Percentiles rank a stretch among this genome's conserved stretches.
phyloP scores from a whole-genome alignment of 2,888 invertebrate genomes.

The Volucella zonaria region DNA sequence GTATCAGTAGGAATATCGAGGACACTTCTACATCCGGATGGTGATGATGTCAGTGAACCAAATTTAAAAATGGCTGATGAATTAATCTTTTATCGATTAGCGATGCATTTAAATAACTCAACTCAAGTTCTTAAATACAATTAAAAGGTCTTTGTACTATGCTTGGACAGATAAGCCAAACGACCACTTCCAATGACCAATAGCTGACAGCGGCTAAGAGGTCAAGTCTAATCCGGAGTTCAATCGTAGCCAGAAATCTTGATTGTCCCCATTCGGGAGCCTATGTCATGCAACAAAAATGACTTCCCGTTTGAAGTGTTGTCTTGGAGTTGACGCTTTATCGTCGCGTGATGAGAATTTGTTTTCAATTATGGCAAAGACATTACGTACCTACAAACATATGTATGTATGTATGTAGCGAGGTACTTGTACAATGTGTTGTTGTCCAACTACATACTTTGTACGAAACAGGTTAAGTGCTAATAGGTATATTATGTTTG shows the following conservation, averaged over 20 bases:
- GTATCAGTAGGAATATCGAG: constrained; percentile 43
- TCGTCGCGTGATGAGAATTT: constrained; percentile 16
- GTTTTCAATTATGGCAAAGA: constrained; percentile 1
- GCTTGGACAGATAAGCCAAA: neutral
- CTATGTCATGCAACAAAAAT: constrained; percentile 15
- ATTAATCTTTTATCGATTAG: neutral
- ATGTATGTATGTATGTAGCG: too few relatives aligned
- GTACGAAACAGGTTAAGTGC: too few relatives aligned
- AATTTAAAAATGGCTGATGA: neutral
- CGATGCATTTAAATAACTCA: too few relatives aligned
- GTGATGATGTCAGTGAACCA: constrained; percentile 17
- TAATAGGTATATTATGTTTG: too few relatives aligned
- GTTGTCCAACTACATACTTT: too few relatives aligned
- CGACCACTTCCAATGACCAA: neutral
- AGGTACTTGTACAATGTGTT: too few relatives aligned
- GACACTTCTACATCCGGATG: constrained; percentile 62
- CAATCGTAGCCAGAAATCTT: constrained; percentile 2
- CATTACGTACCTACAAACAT: too few relatives aligned
- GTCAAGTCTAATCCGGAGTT: neutral
- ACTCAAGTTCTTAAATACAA: neutral
- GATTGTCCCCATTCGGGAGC: neutral
- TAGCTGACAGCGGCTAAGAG: neutral
- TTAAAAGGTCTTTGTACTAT: neutral
- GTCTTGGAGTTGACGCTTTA: constrained; percentile 16
- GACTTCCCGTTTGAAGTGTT: constrained; percentile 16